Conservation (phyloP, 2,113 vertebrate species). For the Trachemys scripta region DNA sequence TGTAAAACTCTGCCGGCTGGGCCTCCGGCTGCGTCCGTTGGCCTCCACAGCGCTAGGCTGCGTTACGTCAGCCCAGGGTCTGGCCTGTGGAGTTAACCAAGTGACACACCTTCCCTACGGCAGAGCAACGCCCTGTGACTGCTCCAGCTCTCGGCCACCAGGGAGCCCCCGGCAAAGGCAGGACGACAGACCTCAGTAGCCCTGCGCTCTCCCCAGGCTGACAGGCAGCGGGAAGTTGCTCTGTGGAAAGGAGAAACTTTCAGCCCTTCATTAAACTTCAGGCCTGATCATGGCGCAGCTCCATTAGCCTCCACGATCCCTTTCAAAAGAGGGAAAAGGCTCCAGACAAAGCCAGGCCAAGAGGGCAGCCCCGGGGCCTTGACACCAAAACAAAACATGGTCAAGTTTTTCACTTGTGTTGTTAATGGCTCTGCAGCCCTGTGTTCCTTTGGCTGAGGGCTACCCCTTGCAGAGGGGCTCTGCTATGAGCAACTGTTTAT, state of each 20-base stretch:
- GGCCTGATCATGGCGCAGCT: not conserved
- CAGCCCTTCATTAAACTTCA: conserved; percentile 2
- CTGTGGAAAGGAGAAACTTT: not conserved
- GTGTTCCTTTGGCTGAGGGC: not conserved
- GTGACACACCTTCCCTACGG: no score
- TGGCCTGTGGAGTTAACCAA: no score
- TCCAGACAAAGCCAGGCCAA: not conserved
- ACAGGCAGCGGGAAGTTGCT: not conserved
- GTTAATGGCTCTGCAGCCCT: rapidly evolving
- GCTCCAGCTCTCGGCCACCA: rapidly evolving
- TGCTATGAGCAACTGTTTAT: conserved; percentile 62
- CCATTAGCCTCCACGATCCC: not conserved
- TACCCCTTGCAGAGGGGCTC: not conserved
- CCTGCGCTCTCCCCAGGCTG: rapidly evolving
- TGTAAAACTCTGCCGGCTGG: not conserved
- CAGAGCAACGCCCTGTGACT: no score
- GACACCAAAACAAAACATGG: not conserved
- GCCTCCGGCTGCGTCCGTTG: rapidly evolving
- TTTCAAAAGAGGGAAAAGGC: not conserved
- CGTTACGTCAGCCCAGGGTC: not conserved
- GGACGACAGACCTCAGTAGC: not conserved
- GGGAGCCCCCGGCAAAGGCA: not conserved
- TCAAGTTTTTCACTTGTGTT: rapidly evolving
- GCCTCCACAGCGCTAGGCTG: not conserved
- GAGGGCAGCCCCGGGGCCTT: conserved; percentile 5